Base-by-base conservation (phyloP, 1,140 invertebrate genomes). In the Oscheius sp. region DNA sequence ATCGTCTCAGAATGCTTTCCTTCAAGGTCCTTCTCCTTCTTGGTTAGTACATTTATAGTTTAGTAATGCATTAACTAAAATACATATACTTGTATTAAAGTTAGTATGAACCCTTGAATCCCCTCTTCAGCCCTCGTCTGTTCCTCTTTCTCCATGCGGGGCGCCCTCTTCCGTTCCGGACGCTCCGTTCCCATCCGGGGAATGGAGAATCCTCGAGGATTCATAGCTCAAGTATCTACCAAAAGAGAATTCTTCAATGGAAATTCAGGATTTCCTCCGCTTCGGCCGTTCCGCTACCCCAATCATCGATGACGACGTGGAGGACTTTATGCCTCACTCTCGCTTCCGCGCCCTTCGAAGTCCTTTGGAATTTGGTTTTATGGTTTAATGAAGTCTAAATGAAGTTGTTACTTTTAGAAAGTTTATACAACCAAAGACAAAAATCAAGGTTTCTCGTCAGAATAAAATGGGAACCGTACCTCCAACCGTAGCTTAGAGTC, bases 161-260 rank as follows among this genome's bases (percentile, higher is more conserved):
- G 67, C 3, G 67, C 67, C 45, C 67, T 68, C 18, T 68, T 68
- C 52, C 67, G 67, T 55, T 68, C 67, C 36, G 67, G 67, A 34
- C 52, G 67, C 31, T 31, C 67, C 35, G 67, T 31, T 68, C 67
- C 67, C 34, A 55, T 58, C 29, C 49, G 67, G 13, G 67, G 49
- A 23, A 55, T 55, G 7, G 49, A 55, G 4, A 55, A 55, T 55
- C 7, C 7, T 55, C 7, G 49, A 13, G 49, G 49, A 7, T 55
- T 55, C 23, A 26, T 55, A 15, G 28, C 49, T 23, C 49, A 55
- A 26, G 49, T 55, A 7, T 7, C 7, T 55, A 7, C n/a, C 38
- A 42, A 42, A 42, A 42, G 38, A 42, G n/a, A 42, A 42, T 42
- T 42, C 10, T n/a, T n/a, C 38, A 42, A n/a, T 10, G 10, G 10